Percentiles rank a stretch among this genome's conserved stretches.
Conservation (phyloP, 30 jellyfish, hydroid and myxozoan genomes). For the Aurelia sp. region DNA sequence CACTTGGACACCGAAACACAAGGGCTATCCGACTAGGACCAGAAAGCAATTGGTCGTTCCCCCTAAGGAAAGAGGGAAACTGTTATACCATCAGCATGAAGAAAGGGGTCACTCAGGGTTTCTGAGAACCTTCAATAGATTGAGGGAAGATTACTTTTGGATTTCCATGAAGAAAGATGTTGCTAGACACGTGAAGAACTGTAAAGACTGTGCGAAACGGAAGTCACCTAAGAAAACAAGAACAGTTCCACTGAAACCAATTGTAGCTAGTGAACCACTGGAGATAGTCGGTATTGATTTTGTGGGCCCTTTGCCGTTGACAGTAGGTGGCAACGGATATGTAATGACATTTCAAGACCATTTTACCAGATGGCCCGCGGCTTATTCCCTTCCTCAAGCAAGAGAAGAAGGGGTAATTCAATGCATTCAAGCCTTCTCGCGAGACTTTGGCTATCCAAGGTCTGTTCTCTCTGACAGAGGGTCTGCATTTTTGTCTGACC, state of each 20-base stretch:
- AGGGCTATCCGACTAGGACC: slow-evolving; percentile 14
- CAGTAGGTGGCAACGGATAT: slow-evolving; percentile 39
- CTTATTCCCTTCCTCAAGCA: slow-evolving; percentile 37
- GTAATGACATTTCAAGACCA: slow-evolving; percentile 52
- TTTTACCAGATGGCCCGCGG: slow-evolving; percentile 66
- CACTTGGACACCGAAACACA: slow-evolving; percentile 6
- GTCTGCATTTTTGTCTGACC: slow-evolving; percentile 27
- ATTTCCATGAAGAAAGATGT: slow-evolving; percentile 27
- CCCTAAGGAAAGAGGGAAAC: slow-evolving; percentile 14
- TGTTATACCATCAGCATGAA: slow-evolving; percentile 23
- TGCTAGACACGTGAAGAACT: background rate
- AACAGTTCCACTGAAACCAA: slow-evolving; percentile 34
- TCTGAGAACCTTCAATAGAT: slow-evolving; percentile 11
- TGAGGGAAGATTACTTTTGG: slow-evolving; percentile 38
- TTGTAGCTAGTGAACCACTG: slow-evolving; percentile 22
- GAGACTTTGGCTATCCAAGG: slow-evolving; percentile 43
- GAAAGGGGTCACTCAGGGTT: slow-evolving; percentile 38
- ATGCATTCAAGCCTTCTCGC: slow-evolving; percentile 20
- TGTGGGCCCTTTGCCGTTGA: slow-evolving; percentile 67
- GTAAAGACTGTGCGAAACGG: slow-evolving; percentile 39
- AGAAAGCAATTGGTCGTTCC: slow-evolving; percentile 63
- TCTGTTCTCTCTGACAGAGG: slow-evolving; percentile 62
- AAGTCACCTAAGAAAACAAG: slow-evolving; percentile 14
- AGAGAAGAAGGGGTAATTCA: slow-evolving; percentile 11
- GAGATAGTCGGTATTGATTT: slow-evolving; percentile 53